These are phyloP conservation scores for Syngnathus scovelli DNA, from an alignment of 2,113 vertebrate species.

Conservation along the genomic window DNA sequence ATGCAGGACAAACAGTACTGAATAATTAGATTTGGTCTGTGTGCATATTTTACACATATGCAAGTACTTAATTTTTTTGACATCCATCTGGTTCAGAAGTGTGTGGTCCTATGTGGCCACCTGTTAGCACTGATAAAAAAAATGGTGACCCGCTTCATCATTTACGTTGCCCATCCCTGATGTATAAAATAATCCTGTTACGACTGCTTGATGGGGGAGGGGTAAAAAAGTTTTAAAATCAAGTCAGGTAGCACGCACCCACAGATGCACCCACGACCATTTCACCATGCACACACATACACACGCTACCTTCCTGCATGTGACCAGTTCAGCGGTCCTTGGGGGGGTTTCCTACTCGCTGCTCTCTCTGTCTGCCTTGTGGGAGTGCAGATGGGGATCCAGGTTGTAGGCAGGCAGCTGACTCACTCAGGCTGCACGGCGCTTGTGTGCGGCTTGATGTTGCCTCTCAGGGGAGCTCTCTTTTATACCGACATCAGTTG, in stretches of 20 bases:
- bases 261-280: constrained; percentile 11
- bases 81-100: too few relatives aligned
- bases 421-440: constrained; percentile 54
- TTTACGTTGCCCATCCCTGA: background rate
- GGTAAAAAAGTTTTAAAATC: background rate
- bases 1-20: too few relatives aligned
- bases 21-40: too few relatives aligned
- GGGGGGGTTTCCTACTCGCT: constrained; percentile 47
- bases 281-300: background rate
- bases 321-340: constrained; percentile 30
- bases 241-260: background rate
- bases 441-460: constrained; percentile 54
- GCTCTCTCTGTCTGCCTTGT: constrained; percentile 49
- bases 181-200: background rate
- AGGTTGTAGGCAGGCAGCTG: constrained; percentile 60
- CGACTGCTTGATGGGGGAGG: background rate
- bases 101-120: too few relatives aligned
- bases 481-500: constrained; percentile 35
- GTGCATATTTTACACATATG: too few relatives aligned
- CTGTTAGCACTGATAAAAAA: too few relatives aligned
- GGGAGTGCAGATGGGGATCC: constrained; percentile 46
- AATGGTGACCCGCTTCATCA: too few relatives aligned
- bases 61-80: too few relatives aligned
- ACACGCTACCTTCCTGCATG: constrained; percentile 9
- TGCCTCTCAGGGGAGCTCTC: constrained; percentile 50